These are phyloP conservation scores for Choristoneura rosaceana DNA, from an alignment of 2,888 invertebrate species.

Conservation along the genomic window DNA sequence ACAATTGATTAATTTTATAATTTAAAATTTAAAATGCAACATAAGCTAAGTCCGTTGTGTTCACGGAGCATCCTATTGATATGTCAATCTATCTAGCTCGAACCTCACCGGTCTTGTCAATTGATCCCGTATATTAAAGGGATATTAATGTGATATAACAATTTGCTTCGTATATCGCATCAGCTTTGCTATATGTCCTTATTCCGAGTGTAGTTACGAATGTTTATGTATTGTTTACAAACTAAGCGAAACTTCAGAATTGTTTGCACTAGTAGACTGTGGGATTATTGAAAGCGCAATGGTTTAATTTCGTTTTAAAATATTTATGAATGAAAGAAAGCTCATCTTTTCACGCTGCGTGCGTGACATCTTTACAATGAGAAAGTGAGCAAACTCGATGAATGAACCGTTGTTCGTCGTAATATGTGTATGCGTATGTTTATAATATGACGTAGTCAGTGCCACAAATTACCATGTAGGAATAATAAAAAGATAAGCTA, in stretches of 20 bases:
- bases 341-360: conserved; percentile 9
- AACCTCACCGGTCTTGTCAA: conserved; percentile 16
- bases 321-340: conserved; percentile 2
- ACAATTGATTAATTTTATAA: conserved; percentile 7
- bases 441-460: neutral
- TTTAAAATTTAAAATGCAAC: neutral
- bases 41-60: conserved; percentile 29
- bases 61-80: conserved; percentile 11
- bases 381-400: conserved; percentile 35
- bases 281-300: neutral
- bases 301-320: neutral
- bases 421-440: neutral
- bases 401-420: conserved; percentile 21
- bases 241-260: neutral
- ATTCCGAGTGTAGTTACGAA: neutral
- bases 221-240: conserved; percentile 10
- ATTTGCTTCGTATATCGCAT: conserved; percentile 2
- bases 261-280: neutral
- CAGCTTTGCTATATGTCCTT: neutral
- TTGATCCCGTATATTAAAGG: conserved; percentile 10
- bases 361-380: conserved; percentile 29
- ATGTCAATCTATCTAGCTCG: neutral
- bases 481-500: too few relatives aligned
- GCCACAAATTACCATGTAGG: neutral
- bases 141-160: conserved; percentile 4